A percentile compares a stretch with the other conserved stretches of the same genome.
Conservation (phyloP, 2,797 vertebrate genomes). For the Staurois parvus region DNA sequence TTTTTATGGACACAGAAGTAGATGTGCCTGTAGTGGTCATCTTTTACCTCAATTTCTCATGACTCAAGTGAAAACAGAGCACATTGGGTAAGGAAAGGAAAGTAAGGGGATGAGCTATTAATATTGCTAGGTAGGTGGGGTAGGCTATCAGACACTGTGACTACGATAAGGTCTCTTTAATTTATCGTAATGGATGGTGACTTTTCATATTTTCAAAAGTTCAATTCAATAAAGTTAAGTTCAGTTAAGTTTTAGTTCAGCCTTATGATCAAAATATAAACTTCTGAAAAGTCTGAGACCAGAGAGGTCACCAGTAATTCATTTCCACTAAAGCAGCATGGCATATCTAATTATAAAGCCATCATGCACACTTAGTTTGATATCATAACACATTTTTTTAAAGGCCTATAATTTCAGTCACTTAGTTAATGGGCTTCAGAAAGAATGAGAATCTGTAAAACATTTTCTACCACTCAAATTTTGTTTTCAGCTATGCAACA, state of each 20-base stretch:
- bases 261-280: not conserved
- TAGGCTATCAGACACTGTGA: not conserved
- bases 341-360: slow-evolving; percentile 37
- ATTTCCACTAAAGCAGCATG: slow-evolving; percentile 8
- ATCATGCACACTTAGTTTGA: slow-evolving; percentile 30
- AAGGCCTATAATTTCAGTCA: slow-evolving; percentile 39
- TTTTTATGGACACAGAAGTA: too few species aligned
- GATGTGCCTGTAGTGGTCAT: too few species aligned
- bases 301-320: slow-evolving; percentile 17
- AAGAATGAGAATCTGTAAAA: not conserved
- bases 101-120: too few species aligned
- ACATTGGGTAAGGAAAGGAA: too few species aligned
- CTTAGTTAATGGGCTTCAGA: slow-evolving; percentile 20
- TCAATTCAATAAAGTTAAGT: not conserved
- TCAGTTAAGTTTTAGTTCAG: not conserved
- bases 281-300: not conserved
- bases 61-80: too few species aligned
- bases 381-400: slow-evolving; percentile 23
- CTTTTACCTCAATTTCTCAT: too few species aligned
- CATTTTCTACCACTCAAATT: not conserved
- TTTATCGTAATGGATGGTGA: not conserved
- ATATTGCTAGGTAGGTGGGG: not conserved
- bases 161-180: not conserved
- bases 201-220: not conserved
- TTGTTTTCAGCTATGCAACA: not conserved